phyloP scores from a whole-genome alignment of 2,888 invertebrate species.

The Lottia scabra region DNA sequence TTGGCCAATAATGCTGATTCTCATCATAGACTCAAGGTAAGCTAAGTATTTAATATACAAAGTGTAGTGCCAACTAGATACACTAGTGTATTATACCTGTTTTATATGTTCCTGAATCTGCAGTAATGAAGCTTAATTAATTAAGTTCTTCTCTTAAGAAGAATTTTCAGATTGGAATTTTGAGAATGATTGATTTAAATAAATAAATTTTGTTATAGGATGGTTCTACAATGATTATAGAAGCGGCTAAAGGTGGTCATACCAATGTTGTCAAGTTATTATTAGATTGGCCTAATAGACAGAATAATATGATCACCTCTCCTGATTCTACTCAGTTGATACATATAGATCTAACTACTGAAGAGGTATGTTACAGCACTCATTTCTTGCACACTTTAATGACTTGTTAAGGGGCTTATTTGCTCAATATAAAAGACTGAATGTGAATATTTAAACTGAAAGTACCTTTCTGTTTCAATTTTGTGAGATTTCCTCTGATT shows the following conservation, averaged over 20 bases:
- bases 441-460: background rate
- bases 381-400: background rate
- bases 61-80: no score
- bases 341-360: slow-evolving; percentile 33
- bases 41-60: no score
- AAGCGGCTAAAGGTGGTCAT: slow-evolving; percentile 98
- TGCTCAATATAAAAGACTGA: background rate
- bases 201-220: slow-evolving; percentile 76
- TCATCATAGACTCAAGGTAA: slow-evolving; percentile 91
- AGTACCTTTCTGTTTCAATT: no score
- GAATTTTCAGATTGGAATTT: background rate
- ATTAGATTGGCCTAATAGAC: slow-evolving; percentile 87
- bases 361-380: slow-evolving; percentile 22
- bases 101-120: no score
- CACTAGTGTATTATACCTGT: no score
- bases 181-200: background rate
- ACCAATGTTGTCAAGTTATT: slow-evolving; percentile 94
- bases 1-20: slow-evolving; percentile 94
- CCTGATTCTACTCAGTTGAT: slow-evolving; percentile 43
- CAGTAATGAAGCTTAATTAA: background rate
- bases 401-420: background rate
- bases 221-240: slow-evolving; percentile 97
- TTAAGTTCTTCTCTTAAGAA: no score
- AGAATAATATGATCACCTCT: slow-evolving; percentile 42
- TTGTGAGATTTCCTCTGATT: no score